Evolutionary conservation across 2,888 invertebrate genomes (phyloP).

Genomic region (Sussaba pulchella): DNA sequence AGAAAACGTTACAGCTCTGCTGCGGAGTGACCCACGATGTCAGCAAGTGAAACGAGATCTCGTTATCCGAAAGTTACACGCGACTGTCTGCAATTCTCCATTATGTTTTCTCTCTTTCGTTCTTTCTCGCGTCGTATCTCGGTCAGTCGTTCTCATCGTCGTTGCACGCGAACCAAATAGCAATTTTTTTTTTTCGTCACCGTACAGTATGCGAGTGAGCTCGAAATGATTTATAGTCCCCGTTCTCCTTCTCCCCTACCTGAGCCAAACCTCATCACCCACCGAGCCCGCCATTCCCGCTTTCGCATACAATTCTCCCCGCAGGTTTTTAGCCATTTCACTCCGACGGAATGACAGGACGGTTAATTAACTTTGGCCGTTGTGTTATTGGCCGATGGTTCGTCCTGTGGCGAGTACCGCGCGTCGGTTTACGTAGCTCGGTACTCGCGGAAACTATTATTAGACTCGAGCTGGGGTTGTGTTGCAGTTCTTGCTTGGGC

Average conservation of each 20-base stretch:
- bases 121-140: conserved; percentile 40
- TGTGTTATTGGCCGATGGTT: conserved; percentile 73
- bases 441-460: conserved; percentile 51
- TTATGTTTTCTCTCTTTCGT: conserved; percentile 30
- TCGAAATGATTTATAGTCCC: conserved; percentile 64
- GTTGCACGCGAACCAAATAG: conserved; percentile 46
- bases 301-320: conserved; percentile 72
- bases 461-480: conserved; percentile 25
- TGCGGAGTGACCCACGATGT: conserved; percentile 51
- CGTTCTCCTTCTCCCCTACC: conserved; percentile 11
- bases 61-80: conserved; percentile 54
- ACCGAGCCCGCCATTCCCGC: conserved; percentile 6
- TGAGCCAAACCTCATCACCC: conserved; percentile 34
- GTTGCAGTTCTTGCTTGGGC: background rate
- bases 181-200: conserved; percentile 52
- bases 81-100: conserved; percentile 53
- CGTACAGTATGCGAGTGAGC: conserved; percentile 44
- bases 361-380: conserved; percentile 82
- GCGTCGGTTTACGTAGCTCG: conserved; percentile 42
- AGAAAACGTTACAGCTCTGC: conserved; percentile 42
- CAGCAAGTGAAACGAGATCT: conserved; percentile 58
- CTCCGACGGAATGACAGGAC: conserved; percentile 77
- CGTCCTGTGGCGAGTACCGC: conserved; percentile 50
- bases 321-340: conserved; percentile 77
- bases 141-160: conserved; percentile 29